Conservation (phyloP, 2,113 vertebrate genomes). For the Chaenogobius annularis region DNA sequence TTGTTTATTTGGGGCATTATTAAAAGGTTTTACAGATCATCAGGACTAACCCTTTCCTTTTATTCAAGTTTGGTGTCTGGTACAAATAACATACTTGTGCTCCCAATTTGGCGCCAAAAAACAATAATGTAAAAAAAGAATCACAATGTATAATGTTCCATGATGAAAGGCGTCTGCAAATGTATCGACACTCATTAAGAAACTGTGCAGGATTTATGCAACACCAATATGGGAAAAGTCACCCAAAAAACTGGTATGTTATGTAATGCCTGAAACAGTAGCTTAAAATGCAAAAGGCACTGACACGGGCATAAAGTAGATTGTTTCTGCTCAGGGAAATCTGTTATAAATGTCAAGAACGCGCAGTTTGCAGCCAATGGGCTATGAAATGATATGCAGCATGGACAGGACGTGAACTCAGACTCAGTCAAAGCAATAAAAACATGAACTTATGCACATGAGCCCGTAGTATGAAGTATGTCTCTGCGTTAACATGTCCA, state of each 20-base stretch:
- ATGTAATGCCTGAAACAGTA: neutral
- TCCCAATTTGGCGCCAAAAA: too few species aligned
- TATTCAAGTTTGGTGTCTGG: too few species aligned
- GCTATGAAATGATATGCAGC: neutral
- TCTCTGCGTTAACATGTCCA: neutral
- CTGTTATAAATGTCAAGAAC: slow-evolving; percentile 5
- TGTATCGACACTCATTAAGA: neutral
- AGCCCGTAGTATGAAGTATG: neutral
- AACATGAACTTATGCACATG: neutral
- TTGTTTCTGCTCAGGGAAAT: slow-evolving; percentile 9
- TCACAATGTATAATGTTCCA: too few species aligned
- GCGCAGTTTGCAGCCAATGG: slow-evolving; percentile 5
- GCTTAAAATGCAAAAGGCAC: neutral
- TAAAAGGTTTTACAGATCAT: too few species aligned
- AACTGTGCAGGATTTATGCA: neutral
- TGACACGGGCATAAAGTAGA: neutral
- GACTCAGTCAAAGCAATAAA: neutral
- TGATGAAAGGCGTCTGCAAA: neutral
- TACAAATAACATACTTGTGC: too few species aligned
- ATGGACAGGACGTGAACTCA: neutral
- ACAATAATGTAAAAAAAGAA: too few species aligned
- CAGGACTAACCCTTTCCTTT: too few species aligned
- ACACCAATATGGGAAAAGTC: neutral
- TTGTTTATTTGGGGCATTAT: too few species aligned
- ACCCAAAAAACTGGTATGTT: neutral